Conservation (phyloP, 1,140 invertebrate species). For the Leptopilina boulardi region DNA sequence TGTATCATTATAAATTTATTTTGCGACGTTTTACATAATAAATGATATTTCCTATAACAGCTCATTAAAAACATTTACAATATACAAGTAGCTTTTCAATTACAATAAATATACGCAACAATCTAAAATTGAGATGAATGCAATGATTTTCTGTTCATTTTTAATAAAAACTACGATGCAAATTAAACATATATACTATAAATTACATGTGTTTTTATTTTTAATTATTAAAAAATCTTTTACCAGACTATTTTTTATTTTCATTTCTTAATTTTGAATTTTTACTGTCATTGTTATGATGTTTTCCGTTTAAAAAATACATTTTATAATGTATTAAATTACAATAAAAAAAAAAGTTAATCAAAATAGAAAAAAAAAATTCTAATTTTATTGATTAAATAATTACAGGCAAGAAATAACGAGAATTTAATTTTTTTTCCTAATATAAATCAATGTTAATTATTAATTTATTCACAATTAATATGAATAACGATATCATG, state of each 20-base stretch:
- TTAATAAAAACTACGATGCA: slow-evolving; percentile 7
- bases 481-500: slow-evolving; percentile 34
- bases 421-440: no score
- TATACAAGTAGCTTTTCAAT: slow-evolving; percentile 51
- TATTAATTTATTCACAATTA: slow-evolving; percentile 31
- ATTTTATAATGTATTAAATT: no score
- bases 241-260: neutral
- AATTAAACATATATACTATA: neutral
- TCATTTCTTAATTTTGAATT: neutral
- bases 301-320: no score
- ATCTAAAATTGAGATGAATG: slow-evolving; percentile 45
- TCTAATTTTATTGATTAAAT: no score
- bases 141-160: neutral
- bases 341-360: no score
- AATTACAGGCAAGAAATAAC: no score
- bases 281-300: no score
- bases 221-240: neutral
- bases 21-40: slow-evolving; percentile 51
- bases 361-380: no score
- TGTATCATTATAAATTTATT: slow-evolving; percentile 49
- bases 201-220: neutral
- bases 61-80: slow-evolving; percentile 55
- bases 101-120: slow-evolving; percentile 55
- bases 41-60: slow-evolving; percentile 48
- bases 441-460: neutral